phyloP scores from a whole-genome alignment of 2,888 invertebrate genomes.

The Conomelus anceps region DNA sequence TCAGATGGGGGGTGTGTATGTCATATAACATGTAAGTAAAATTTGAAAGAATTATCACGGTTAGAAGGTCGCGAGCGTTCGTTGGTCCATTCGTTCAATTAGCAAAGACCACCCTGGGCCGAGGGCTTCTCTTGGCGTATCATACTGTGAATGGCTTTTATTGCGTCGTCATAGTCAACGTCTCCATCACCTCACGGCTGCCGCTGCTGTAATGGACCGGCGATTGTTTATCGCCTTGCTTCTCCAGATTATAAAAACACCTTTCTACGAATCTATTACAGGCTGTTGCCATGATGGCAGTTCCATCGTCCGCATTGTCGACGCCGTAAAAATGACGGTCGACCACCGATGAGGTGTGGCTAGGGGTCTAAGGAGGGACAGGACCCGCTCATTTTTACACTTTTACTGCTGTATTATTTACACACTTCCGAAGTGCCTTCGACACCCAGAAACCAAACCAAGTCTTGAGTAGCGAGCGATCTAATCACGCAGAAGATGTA shows the following conservation, averaged over 20 bases:
- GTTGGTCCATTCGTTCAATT: neutral
- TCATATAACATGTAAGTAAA: neutral
- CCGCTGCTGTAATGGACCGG: neutral
- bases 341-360: too few relatives aligned
- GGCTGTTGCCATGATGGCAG: neutral
- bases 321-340: neutral
- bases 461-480: neutral
- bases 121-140: neutral
- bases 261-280: neutral
- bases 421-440: neutral
- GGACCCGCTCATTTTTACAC: neutral
- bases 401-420: neutral
- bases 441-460: neutral
- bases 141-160: neutral
- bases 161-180: neutral
- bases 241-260: neutral
- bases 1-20: neutral
- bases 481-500: neutral
- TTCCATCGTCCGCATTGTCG: neutral
- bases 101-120: neutral
- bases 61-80: neutral
- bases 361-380: neutral
- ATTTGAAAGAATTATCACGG: neutral
- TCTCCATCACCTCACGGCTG: neutral
- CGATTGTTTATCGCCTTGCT: neutral